Evolutionary conservation across 2,888 invertebrate genomes (phyloP), one percentile per base, ranked within the genome.

Genomic region (Corythucha ciliata): DNA sequence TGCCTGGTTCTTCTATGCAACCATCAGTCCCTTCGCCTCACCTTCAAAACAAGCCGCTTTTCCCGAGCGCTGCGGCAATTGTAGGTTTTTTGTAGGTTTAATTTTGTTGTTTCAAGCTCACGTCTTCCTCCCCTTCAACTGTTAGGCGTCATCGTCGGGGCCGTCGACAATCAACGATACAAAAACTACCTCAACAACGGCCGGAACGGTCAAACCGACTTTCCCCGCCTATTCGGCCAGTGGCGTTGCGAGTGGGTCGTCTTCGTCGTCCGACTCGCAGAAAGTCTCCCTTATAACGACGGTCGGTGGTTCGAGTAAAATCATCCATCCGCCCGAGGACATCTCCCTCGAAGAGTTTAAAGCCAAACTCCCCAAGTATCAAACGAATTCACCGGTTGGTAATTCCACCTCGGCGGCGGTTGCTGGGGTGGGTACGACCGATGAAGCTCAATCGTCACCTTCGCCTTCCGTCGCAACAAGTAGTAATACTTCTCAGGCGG

Each of bases 241-340:
- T 14, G 8, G 16, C 10, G 7, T 44, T 44, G 12, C 6, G 6
- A 33, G 6, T 5, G 29, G 8, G 6, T 10, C 8, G 10, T 36
- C n/a, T 7, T 8, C 8, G 27, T 32, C 18, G 32, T 37, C 55
- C 6, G 59, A 58, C 33, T 70, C 14, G 45, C 66, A 67, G 24
- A 72, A 72, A 61, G 68, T 70, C 22, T 69, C 69, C 55, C 74
- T 82, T 7, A 83, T 86, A 46, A 81, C 80, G 12, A 78, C 83
- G n/a, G 81, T 84, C 5, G 84, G 87, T 36, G 83, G 88, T 5
- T 81, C 86, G 32, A 86, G 88, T 64, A 84, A 85, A 71, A 93
- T 94, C 51, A 79, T 94, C 60, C 94, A 94, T 69, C 94, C 94
- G 0, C 82, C 88, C 1, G 93, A 94, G 68, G 91, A 92, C 69